A percentile compares a stretch with the other conserved stretches of the same genome.
Evolutionary conservation across 2,888 invertebrate species (phyloP).

Genomic region (Melieria picta): DNA sequence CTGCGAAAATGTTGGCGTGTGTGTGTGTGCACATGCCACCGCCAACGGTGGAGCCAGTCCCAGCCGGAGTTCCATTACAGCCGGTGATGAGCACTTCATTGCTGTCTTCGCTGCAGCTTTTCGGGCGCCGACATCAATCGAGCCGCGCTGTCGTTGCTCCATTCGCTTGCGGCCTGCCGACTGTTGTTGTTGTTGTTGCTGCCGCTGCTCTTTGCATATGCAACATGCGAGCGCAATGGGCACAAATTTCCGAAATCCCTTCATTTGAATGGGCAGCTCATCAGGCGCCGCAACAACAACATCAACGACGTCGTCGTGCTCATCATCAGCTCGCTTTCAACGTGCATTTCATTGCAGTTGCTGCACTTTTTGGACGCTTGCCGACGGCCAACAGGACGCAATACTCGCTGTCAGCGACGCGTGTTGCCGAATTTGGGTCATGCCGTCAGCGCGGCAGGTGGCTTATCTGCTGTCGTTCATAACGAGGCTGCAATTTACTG

Average conservation of each 20-base stretch:
- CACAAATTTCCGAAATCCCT: conserved; percentile 27
- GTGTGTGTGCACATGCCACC: too few species aligned
- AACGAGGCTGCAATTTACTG: too few species aligned
- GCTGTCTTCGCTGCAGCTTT: too few species aligned
- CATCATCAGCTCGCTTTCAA: conserved; percentile 5
- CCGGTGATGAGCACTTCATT: too few species aligned
- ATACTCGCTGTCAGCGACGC: not conserved
- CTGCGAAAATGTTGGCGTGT: conserved; percentile 1
- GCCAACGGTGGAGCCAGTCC: too few species aligned
- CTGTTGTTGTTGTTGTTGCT: too few species aligned
- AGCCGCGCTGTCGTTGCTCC: too few species aligned
- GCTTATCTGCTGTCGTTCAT: too few species aligned
- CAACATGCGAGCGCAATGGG: conserved; percentile 15
- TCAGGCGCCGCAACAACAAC: conserved; percentile 11
- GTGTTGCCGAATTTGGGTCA: not conserved
- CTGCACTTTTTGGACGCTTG: not conserved
- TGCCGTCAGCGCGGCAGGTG: too few species aligned
- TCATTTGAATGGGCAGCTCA: conserved; percentile 27
- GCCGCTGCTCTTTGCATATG: conserved; percentile 17
- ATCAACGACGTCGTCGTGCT: conserved; percentile 3
- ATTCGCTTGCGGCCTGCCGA: too few species aligned
- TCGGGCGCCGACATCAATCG: too few species aligned
- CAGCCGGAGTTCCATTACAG: too few species aligned
- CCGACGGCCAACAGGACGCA: not conserved
- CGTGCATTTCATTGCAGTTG: not conserved